These are phyloP conservation scores for Agapornis roseicollis DNA, from an alignment of 2,113 vertebrate species.

Conservation along the genomic window DNA sequence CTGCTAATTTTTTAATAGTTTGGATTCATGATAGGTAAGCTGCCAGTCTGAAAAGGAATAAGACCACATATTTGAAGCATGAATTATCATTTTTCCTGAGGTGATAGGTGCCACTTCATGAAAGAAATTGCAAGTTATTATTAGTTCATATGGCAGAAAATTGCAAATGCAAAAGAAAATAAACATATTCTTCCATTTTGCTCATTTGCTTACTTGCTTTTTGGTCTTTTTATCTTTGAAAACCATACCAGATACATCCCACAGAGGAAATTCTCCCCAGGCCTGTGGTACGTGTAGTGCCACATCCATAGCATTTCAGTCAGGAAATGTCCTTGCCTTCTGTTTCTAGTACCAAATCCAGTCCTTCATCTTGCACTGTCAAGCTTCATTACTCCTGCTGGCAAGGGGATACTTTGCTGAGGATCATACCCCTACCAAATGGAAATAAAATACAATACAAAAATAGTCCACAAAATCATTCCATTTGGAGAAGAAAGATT, in stretches of 20 bases:
- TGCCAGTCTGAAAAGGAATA: not conserved
- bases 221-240: not conserved
- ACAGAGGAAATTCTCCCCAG: not conserved
- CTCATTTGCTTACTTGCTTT: not conserved
- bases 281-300: not conserved
- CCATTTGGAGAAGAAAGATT: not conserved
- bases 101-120: constrained; percentile 45
- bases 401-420: not conserved
- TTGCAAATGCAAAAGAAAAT: constrained; percentile 60
- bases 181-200: constrained; percentile 28
- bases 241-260: accelerated
- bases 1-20: not conserved
- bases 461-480: not conserved
- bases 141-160: constrained; percentile 55
- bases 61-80: not conserved
- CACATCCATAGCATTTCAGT: not conserved
- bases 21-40: not conserved
- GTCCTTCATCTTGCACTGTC: not conserved
- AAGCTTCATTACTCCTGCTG: not conserved
- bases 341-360: not conserved
- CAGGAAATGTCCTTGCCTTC: not conserved
- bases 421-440: not conserved
- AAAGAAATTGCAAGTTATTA: constrained; percentile 67
- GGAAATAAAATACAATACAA: not conserved
- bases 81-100: constrained; percentile 26